Percentiles rank a stretch among this genome's conserved stretches.
These are phyloP conservation scores for Andrena cerasifolii DNA, from an alignment of 1,140 invertebrate genomes.

Conservation along the genomic window DNA sequence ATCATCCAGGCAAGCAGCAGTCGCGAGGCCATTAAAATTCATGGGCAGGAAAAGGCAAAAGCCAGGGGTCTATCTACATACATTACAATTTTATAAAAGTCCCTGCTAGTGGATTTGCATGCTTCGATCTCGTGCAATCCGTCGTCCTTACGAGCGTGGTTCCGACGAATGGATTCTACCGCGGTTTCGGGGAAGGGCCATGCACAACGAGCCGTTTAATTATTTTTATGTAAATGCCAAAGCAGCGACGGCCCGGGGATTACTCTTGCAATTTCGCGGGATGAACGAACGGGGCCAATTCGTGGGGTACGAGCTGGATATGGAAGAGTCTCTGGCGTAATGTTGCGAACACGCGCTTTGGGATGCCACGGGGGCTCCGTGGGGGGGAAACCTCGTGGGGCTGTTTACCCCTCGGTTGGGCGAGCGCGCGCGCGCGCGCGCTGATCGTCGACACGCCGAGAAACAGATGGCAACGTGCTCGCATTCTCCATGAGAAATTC, in stretches of 20 bases:
- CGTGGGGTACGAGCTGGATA: conserved; percentile 52
- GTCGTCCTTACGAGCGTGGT: conserved; percentile 6
- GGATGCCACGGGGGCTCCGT: conserved; percentile 46
- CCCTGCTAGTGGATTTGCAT: conserved; percentile 24
- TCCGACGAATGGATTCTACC: background rate
- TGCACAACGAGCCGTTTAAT: conserved; percentile 68
- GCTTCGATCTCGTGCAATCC: conserved; percentile 23
- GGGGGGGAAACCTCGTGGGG: conserved; percentile 60
- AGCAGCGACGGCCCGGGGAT: conserved; percentile 38
- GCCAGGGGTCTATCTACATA: conserved; percentile 16
- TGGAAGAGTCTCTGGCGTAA: conserved; percentile 51
- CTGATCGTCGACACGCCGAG: conserved; percentile 45
- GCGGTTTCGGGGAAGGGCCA: conserved; percentile 11
- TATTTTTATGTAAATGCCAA: conserved; percentile 75
- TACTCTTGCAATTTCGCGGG: conserved; percentile 66
- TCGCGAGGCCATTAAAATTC: conserved; percentile 39
- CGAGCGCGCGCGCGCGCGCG: background rate
- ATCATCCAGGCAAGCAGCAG: too few species aligned
- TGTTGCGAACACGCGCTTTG: conserved; percentile 61
- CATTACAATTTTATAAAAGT: conserved; percentile 50
- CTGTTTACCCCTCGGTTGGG: conserved; percentile 52
- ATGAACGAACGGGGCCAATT: conserved; percentile 66
- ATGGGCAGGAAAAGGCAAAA: conserved; percentile 21
- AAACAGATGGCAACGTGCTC: conserved; percentile 56
- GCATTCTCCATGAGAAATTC: conserved; percentile 24